Percentiles rank a stretch among this genome's conserved stretches.
phyloP scores from a whole-genome alignment of 2,797 vertebrate species.

The Phyllotis vaccarum region DNA sequence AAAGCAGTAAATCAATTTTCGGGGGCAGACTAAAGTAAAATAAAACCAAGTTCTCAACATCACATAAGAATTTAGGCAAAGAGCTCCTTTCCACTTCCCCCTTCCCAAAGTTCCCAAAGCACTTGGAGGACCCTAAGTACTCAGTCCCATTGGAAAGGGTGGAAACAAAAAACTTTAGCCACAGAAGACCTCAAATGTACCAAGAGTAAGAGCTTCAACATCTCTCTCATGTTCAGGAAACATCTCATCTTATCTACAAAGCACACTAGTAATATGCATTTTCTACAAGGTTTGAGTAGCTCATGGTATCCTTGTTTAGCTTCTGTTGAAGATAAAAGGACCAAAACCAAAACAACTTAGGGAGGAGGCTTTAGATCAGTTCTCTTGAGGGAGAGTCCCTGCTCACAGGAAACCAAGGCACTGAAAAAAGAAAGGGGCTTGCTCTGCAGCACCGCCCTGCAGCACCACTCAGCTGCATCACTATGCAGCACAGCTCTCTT shows the following conservation, averaged over 20 bases:
- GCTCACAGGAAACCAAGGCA: background rate
- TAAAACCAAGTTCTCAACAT: background rate
- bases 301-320: background rate
- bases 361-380: background rate
- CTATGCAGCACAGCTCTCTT: background rate
- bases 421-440: background rate
- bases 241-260: background rate
- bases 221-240: background rate
- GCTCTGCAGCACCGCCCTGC: no score
- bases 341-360: background rate
- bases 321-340: background rate
- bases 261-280: background rate
- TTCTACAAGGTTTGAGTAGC: background rate
- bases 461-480: no score
- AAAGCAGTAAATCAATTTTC: background rate
- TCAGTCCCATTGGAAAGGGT: background rate
- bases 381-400: background rate
- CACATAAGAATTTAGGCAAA: background rate
- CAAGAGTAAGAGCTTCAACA: background rate
- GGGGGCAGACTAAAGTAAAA: constrained; percentile 16
- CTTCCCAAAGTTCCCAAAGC: background rate
- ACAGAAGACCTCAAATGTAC: background rate
- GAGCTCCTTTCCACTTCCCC: background rate
- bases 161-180: background rate
- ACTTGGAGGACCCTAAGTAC: background rate